Evolutionary conservation across 2,888 invertebrate genomes (phyloP), one percentile per base, ranked within the genome.

Genomic region (Drosophila monieri): DNA sequence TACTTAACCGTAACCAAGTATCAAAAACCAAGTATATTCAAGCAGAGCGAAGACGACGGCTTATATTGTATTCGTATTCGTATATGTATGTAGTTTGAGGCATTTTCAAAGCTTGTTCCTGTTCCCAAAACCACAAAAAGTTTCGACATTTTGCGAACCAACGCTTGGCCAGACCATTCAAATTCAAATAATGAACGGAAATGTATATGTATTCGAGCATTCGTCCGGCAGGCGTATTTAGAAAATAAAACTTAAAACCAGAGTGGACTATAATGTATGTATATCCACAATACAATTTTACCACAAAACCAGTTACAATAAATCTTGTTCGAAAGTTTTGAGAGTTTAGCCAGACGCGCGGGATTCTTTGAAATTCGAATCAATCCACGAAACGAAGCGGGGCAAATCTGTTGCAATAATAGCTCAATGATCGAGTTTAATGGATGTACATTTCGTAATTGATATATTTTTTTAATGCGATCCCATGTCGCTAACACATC

Each of bases 81-180:
- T 67, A 69, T 61, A 66, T 69, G 44, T 69, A 68, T 69, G 69
- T 88, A 89, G 90, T 88, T 88, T 88, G 73, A 88, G 81, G 88
- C 88, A 87, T 89, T 89, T 89, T 89, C 83, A 87, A 89, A 87
- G 89, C 90, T 89, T 89, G 88, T 84, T 89, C 88, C 76, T 60
- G 60, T 61, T 61, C 60, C 76, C 71, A 69, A 49, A 41, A 41
- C 15, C 39, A 41, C 21, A 23, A 44, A 44, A 79, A 80, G 77
- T 89, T 88, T 81, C 85, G 88, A 90, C 80, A 88, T 85, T 89
- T 89, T 86, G 76, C 79, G 81, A 85, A 83, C 77, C 77, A 73
- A 68, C 73, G 74, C 75, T 55, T 55, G 64, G 48, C n/a, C 32
- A 27, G 53, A 39, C 39, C 39, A 39, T 39, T 39, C 75, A 71